Conservation (phyloP, 2,113 vertebrate species). For the Patagioenas fasciata region DNA sequence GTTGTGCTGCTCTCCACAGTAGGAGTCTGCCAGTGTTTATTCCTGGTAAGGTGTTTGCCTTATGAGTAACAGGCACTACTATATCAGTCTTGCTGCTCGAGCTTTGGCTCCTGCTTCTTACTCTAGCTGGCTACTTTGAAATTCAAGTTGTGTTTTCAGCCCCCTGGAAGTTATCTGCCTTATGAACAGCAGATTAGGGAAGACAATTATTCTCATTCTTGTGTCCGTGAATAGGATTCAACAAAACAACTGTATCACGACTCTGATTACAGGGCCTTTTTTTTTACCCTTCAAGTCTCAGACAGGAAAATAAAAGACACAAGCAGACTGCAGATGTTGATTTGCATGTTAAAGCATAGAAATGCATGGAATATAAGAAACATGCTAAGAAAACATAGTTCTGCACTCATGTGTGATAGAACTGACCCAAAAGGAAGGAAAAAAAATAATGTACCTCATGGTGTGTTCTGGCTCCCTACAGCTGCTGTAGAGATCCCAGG, state of each 20-base stretch:
- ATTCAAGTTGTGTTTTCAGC: background rate
- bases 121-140: background rate
- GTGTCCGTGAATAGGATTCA: background rate
- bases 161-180: background rate
- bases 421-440: background rate
- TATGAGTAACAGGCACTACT: background rate
- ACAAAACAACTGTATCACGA: background rate
- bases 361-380: background rate
- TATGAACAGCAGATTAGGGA: background rate
- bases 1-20: background rate
- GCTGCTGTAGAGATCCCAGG: background rate
- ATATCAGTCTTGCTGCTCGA: background rate
- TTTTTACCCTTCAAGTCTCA: background rate
- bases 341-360: background rate
- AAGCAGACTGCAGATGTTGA: background rate
- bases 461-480: background rate
- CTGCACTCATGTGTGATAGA: background rate
- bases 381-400: background rate
- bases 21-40: background rate
- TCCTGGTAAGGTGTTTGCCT: background rate
- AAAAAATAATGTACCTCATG: accelerated
- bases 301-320: background rate
- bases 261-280: background rate
- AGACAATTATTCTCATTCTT: background rate
- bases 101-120: background rate